Evolutionary conservation across 2,888 invertebrate species (phyloP).

Genomic region (Xestia sexstrigata): DNA sequence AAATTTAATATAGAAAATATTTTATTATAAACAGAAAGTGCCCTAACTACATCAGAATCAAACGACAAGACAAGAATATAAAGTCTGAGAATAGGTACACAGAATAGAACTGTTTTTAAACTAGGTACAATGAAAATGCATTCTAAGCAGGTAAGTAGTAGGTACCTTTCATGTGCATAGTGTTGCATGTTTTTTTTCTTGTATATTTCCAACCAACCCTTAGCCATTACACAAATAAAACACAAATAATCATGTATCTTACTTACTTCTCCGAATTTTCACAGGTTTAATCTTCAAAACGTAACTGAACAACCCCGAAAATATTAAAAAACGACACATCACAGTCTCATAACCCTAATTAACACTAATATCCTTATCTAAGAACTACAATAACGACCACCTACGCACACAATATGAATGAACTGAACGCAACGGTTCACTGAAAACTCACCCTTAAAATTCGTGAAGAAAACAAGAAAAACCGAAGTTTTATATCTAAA

Average conservation of each 20-base stretch:
- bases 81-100: background rate
- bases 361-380: slow-evolving; percentile 52
- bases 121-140: background rate
- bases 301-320: slow-evolving; percentile 64
- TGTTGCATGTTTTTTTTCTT: too few species aligned
- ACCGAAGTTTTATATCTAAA: slow-evolving; percentile 55
- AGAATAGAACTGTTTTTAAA: background rate
- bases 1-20: background rate
- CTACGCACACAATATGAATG: slow-evolving; percentile 66
- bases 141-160: background rate
- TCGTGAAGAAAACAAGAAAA: slow-evolving; percentile 33
- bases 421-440: slow-evolving; percentile 54
- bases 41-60: background rate
- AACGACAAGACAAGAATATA: background rate
- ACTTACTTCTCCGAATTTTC: slow-evolving; percentile 60
- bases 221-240: slow-evolving; percentile 1
- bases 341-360: slow-evolving; percentile 64
- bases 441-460: slow-evolving; percentile 63
- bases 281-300: slow-evolving; percentile 62
- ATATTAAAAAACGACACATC: slow-evolving; percentile 73
- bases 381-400: slow-evolving; percentile 61
- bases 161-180: too few species aligned
- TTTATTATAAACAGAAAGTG: background rate
- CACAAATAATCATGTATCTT: background rate
- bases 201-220: too few species aligned